A percentile compares a stretch with the other conserved stretches of the same genome.
Conservation (phyloP, 2,113 vertebrate species). For the Cygnus atratus region DNA sequence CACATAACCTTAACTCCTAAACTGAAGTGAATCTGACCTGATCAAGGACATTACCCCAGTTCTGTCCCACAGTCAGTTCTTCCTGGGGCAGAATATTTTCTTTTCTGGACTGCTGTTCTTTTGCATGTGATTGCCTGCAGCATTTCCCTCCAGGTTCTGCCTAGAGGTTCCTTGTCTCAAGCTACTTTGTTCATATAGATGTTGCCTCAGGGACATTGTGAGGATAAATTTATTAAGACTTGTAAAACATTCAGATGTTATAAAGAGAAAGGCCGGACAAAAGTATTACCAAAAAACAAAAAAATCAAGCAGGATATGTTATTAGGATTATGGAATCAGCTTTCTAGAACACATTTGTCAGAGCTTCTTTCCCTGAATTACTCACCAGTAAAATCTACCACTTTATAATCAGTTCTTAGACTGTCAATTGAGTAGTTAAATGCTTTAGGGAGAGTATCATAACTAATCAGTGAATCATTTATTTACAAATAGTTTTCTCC, state of each 20-base stretch:
- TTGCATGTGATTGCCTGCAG: neutral
- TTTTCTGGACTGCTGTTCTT: neutral
- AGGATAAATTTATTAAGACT: neutral
- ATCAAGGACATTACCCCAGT: neutral
- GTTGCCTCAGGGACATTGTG: neutral
- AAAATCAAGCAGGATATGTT: neutral
- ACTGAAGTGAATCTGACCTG: neutral
- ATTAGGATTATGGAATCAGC: neutral
- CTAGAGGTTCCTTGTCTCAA: neutral
- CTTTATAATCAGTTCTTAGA: neutral
- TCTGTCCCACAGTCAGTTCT: neutral
- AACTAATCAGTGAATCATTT: neutral
- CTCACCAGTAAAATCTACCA: neutral
- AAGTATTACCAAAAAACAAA: neutral
- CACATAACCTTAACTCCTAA: neutral
- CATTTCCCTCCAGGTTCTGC: neutral
- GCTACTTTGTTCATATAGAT: neutral
- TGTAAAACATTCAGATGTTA: neutral
- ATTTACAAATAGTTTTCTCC: constrained; percentile 14
- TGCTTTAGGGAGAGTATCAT: neutral
- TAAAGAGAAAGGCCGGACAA: neutral
- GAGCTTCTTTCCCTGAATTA: neutral
- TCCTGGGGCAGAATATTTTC: neutral
- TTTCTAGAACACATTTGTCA: neutral
- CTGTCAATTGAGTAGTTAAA: neutral